A percentile compares a stretch with the other conserved stretches of the same genome.
Evolutionary conservation across 2,113 vertebrate species (phyloP).

Genomic region (Paralichthys olivaceus): DNA sequence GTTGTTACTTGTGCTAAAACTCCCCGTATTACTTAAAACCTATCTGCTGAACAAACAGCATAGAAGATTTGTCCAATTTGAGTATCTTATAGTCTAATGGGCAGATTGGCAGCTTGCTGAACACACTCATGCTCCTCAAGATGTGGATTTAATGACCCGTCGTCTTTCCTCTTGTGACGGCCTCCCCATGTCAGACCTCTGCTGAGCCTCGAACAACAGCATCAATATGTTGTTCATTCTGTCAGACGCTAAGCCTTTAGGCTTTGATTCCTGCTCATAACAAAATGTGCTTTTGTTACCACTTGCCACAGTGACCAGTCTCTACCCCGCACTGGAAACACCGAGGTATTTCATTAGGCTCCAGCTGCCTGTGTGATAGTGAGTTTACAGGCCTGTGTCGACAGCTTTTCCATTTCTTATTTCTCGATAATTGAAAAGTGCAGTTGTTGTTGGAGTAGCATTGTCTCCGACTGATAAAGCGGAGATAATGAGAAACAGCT

Average conservation of each 20-base stretch:
- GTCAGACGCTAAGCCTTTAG: not conserved
- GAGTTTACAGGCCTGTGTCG: conserved; percentile 9
- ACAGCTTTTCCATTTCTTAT: conserved; percentile 1
- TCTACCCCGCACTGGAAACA: not conserved
- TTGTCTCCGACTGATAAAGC: conserved; percentile 9
- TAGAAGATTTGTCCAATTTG: no score
- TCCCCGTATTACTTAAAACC: not conserved
- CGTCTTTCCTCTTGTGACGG: not conserved
- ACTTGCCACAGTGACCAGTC: not conserved
- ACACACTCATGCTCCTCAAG: not conserved
- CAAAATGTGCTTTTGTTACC: conserved; percentile 6
- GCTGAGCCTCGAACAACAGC: not conserved
- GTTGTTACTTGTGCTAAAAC: not conserved
- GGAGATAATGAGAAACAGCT: conserved; percentile 16
- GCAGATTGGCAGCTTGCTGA: not conserved
- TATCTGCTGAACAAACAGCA: not conserved
- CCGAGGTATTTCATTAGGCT: conserved; percentile 3
- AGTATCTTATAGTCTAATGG: not conserved
- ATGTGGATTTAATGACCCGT: not conserved
- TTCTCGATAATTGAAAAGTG: not conserved
- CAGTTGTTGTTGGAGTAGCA: not conserved
- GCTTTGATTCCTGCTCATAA: not conserved
- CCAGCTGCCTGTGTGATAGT: not conserved
- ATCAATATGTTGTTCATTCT: not conserved
- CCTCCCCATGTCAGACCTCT: not conserved